Conservation (phyloP, 2,888 invertebrate genomes). For the Neoaliturus tenellus region DNA sequence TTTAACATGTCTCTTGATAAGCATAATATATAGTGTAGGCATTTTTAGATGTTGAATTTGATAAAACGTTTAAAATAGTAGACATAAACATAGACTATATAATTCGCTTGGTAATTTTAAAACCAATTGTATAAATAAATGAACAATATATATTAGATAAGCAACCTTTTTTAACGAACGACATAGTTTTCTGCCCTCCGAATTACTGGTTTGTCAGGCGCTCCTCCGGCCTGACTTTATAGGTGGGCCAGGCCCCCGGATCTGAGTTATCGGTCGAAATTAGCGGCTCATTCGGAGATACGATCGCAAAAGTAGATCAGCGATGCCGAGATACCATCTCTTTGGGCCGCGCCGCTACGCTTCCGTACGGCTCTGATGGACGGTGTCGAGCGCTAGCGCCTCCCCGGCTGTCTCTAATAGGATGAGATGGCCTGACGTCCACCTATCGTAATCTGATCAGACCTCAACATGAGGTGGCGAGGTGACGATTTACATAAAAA, state of each 20-base stretch:
- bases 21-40: no score
- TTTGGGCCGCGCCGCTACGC: constrained; percentile 13
- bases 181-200: background rate
- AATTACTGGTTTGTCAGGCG: background rate
- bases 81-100: no score
- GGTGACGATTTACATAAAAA: constrained; percentile 35
- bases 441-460: constrained; percentile 21
- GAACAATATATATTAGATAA: no score
- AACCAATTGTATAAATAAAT: no score
- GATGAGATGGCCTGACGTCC: background rate
- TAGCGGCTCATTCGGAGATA: constrained; percentile 37
- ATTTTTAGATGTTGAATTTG: no score
- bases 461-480: background rate
- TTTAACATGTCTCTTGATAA: no score
- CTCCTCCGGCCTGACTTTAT: background rate
- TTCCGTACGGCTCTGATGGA: constrained; percentile 12
- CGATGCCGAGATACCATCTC: constrained; percentile 21
- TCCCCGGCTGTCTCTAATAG: constrained; percentile 18
- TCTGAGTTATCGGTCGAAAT: constrained; percentile 36
- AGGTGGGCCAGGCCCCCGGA: constrained; percentile 8
- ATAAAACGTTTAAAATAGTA: no score
- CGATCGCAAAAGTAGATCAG: constrained; percentile 37
- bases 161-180: no score
- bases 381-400: background rate
- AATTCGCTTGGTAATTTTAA: no score